Base-by-base conservation (phyloP, 1,140 invertebrate genomes). In the Pseudomyrmex pallidus region DNA sequence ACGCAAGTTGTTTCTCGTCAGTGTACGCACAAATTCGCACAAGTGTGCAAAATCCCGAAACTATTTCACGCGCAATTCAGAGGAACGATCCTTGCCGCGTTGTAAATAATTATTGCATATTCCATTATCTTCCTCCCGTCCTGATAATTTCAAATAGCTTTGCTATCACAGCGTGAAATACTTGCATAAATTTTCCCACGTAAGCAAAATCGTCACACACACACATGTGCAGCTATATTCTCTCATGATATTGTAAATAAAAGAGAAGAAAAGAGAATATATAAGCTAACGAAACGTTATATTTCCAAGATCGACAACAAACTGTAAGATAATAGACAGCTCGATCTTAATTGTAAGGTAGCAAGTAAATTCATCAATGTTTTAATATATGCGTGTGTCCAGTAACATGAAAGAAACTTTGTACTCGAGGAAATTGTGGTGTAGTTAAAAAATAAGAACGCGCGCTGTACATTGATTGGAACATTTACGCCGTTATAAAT, bases 231-330 rank as follows among this genome's bases (percentile, higher is more conserved):
- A 84, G 13, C 9, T 80, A 44, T 78, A 76, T 76, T 25, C 70
- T 64, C 73, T 35, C 5, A 35, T 35, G 0, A 35, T 35, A 35
- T 35, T 35, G 35, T 35, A 35, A 10, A 22, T 44, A 62, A 73
- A 70, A 61, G 13, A 63, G 44, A 54, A 52, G 72, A 72, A 12
- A 80, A 13, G 59, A 35, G 35, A 52, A 1, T 72, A 68, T 62
- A 67, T 85, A 89, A 88, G 54, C 35, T 74, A 86, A 83, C 73
- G 25, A 84, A 82, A 85, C 61, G 50, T 74, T 61, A 82, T 89
- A 90, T 86, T 90, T 90, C 85, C 84, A 88, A 85, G 61, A 76
- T 85, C 68, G 80, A 44, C 78, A 87, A n/a, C n/a, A 78, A 84
- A 77, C 78, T 90, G 87, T 90, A 89, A 85, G 44, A 84, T 87